Evolutionary conservation across 2,888 invertebrate species (phyloP).

Genomic region (Brachypalpus laphriformis): DNA sequence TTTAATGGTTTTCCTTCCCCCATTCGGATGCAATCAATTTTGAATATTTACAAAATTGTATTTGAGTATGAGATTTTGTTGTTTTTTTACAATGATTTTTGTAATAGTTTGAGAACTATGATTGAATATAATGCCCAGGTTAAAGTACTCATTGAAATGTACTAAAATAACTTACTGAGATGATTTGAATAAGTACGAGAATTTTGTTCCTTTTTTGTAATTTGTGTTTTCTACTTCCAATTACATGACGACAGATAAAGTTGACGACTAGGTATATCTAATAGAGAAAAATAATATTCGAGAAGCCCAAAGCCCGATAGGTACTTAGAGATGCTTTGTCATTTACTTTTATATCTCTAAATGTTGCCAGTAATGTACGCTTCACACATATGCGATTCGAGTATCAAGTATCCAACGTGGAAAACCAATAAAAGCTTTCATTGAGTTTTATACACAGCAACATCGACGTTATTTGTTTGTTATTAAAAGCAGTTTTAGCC

Average conservation of each 20-base stretch:
- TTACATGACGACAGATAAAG: neutral
- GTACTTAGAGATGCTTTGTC: too few relatives aligned
- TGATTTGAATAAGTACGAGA: neutral
- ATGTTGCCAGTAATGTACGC: too few relatives aligned
- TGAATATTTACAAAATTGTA: neutral
- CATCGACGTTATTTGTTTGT: too few relatives aligned
- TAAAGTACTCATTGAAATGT: neutral
- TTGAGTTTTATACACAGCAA: too few relatives aligned
- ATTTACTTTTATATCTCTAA: too few relatives aligned
- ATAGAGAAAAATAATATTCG: neutral
- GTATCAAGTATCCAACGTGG: too few relatives aligned
- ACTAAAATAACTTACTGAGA: neutral
- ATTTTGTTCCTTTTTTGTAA: neutral
- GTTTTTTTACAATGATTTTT: neutral
- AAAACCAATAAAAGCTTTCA: too few relatives aligned
- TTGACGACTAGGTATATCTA: neutral
- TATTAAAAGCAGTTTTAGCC: too few relatives aligned
- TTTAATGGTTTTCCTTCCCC: neutral
- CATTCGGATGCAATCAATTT: neutral
- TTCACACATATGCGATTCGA: too few relatives aligned
- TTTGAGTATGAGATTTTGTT: neutral
- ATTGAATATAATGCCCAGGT: neutral
- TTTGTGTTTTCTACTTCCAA: neutral
- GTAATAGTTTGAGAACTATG: neutral
- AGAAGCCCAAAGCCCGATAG: neutral